A percentile compares a stretch with the other conserved stretches of the same genome.
Evolutionary conservation across 2,888 invertebrate species (phyloP).

Genomic region (Ophion costatus): DNA sequence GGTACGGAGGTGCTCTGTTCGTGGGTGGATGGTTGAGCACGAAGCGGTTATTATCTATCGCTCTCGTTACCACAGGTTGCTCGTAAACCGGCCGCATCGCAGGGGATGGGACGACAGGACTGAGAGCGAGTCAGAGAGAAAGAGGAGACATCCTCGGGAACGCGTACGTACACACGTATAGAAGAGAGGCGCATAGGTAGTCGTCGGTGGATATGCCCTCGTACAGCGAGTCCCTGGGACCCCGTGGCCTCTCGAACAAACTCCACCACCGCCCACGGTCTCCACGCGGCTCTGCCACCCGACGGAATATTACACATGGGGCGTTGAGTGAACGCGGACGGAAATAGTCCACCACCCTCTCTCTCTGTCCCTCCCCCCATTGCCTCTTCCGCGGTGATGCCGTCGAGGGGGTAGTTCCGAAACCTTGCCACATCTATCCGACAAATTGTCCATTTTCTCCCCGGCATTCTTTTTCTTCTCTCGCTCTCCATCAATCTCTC

Average conservation of each 20-base stretch:
- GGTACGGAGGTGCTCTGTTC: conserved; percentile 44
- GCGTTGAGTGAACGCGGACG: conserved; percentile 79
- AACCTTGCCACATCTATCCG: conserved; percentile 72
- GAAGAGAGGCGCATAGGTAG: conserved; percentile 60
- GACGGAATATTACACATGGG: conserved; percentile 74
- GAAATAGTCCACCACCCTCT: conserved; percentile 46
- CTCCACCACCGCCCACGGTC: conserved; percentile 69
- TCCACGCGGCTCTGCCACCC: conserved; percentile 64
- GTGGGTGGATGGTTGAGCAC: conserved; percentile 75
- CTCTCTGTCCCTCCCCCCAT: not conserved
- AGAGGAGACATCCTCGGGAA: conserved; percentile 67
- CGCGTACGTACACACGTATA: conserved; percentile 41
- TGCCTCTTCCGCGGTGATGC: conserved; percentile 51
- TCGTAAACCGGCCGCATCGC: conserved; percentile 83
- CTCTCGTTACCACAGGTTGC: conserved; percentile 84
- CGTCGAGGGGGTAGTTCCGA: conserved; percentile 78
- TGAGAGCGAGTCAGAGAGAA: conserved; percentile 70
- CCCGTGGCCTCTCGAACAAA: conserved; percentile 72
- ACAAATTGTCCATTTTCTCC: conserved; percentile 61
- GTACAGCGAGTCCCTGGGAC: conserved; percentile 71
- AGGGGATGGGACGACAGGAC: conserved; percentile 78
- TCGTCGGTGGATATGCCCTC: conserved; percentile 59
- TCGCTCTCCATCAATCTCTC: conserved; percentile 37
- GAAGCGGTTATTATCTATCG: conserved; percentile 84
- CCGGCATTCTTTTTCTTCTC: conserved; percentile 29